These are phyloP conservation scores for Dendrolimus kikuchii DNA, from an alignment of 1,140 invertebrate species.

Conservation along the genomic window DNA sequence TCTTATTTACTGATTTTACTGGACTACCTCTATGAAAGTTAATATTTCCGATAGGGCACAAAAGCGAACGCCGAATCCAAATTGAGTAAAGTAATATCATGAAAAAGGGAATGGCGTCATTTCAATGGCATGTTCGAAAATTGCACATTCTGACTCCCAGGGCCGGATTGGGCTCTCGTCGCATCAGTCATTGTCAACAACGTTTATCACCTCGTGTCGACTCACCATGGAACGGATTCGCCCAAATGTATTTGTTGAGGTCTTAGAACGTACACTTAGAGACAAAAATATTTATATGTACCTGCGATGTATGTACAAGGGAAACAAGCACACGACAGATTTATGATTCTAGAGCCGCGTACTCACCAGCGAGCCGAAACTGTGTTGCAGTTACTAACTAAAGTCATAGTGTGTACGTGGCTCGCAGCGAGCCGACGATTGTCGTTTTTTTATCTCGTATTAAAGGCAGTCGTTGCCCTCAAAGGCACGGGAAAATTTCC, in stretches of 20 bases:
- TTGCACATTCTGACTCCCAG: conserved; percentile 25
- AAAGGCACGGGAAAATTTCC: too few relatives aligned
- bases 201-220: conserved; percentile 36
- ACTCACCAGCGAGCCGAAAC: background rate
- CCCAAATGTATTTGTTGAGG: conserved; percentile 54
- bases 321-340: too few relatives aligned
- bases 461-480: too few relatives aligned
- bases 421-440: too few relatives aligned
- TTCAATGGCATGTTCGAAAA: conserved; percentile 29
- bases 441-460: too few relatives aligned
- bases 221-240: conserved; percentile 30
- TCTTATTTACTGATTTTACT: too few relatives aligned
- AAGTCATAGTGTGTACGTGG: background rate
- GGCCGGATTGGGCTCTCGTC: conserved; percentile 17
- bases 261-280: conserved; percentile 17
- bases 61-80: conserved; percentile 14
- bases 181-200: conserved; percentile 63
- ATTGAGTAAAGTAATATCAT: conserved; percentile 30
- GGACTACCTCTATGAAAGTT: too few relatives aligned
- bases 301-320: too few relatives aligned
- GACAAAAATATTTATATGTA: too few relatives aligned
- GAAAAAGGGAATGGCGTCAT: conserved; percentile 26
- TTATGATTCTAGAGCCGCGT: conserved; percentile 3
- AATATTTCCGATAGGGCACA: too few relatives aligned
- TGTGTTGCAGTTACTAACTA: conserved; percentile 7